These are phyloP conservation scores for Tupaia tana DNA, from an alignment of 2,113 vertebrate species.

Conservation along the genomic window DNA sequence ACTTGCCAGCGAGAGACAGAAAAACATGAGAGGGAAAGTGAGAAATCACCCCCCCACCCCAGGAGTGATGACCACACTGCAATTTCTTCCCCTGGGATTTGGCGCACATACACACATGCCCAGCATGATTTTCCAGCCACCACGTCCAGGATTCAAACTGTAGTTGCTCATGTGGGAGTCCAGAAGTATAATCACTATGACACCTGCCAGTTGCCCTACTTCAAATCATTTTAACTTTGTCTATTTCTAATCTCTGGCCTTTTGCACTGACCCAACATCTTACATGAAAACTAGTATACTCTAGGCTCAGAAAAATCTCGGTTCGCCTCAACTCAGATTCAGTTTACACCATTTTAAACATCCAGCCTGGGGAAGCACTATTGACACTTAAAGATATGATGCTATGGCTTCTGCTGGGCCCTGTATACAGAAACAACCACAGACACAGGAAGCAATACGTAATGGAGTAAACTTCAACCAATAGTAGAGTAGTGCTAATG, in stretches of 20 bases:
- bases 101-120: no score
- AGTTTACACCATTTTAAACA: not conserved
- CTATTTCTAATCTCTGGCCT: not conserved
- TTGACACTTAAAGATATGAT: not conserved
- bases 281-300: not conserved
- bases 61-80: no score
- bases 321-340: not conserved
- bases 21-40: no score
- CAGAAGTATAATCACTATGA: no score
- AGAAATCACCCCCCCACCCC: no score
- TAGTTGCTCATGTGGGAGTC: no score
- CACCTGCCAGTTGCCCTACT: no score
- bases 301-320: not conserved
- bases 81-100: no score
- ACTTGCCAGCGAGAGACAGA: no score
- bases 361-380: not conserved
- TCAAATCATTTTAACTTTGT: not conserved
- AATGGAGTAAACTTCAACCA: not conserved
- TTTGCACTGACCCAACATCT: no score
- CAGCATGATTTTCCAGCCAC: no score
- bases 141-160: no score
- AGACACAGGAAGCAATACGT: not conserved
- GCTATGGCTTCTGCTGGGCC: not conserved
- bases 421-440: fast-evolving
- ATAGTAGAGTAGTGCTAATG: not conserved